These are phyloP conservation scores for Metopia argyrocephala DNA, from an alignment of 2,888 invertebrate genomes.

Conservation along the genomic window DNA sequence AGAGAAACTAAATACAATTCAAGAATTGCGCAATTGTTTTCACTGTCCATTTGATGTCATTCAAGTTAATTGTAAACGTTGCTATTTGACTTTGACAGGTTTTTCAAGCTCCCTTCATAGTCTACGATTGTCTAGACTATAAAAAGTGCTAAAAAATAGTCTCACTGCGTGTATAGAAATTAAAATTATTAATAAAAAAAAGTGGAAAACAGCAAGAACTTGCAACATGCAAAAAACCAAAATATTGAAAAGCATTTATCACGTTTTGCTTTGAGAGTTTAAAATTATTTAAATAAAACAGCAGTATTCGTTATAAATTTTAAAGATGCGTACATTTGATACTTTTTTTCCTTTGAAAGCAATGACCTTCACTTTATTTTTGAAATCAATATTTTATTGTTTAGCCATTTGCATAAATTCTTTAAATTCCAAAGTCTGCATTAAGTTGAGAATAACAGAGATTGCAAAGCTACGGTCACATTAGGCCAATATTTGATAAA, in stretches of 20 bases:
- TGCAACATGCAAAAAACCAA: not conserved
- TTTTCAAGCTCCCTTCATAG: conserved; percentile 19
- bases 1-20: not conserved
- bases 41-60: conserved; percentile 55
- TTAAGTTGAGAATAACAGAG: no score
- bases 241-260: no score
- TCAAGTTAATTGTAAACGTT: conserved; percentile 54
- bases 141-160: conserved; percentile 26
- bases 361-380: conserved; percentile 27
- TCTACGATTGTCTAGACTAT: conserved; percentile 57
- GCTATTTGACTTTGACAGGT: conserved; percentile 53
- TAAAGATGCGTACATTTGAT: not conserved
- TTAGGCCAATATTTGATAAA: no score
- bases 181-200: conserved; percentile 12
- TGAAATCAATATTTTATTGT: conserved; percentile 50
- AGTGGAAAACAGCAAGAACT: not conserved
- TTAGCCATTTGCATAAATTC: conserved; percentile 30
- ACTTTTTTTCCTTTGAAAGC: conserved; percentile 7
- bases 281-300: no score
- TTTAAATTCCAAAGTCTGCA: conserved; percentile 28
- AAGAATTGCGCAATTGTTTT: conserved; percentile 50
- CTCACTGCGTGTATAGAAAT: conserved; percentile 26
- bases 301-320: not conserved
- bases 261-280: no score
- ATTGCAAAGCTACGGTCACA: no score